Conservation (phyloP, 2,113 vertebrate genomes). For the Suncus etruscus region DNA sequence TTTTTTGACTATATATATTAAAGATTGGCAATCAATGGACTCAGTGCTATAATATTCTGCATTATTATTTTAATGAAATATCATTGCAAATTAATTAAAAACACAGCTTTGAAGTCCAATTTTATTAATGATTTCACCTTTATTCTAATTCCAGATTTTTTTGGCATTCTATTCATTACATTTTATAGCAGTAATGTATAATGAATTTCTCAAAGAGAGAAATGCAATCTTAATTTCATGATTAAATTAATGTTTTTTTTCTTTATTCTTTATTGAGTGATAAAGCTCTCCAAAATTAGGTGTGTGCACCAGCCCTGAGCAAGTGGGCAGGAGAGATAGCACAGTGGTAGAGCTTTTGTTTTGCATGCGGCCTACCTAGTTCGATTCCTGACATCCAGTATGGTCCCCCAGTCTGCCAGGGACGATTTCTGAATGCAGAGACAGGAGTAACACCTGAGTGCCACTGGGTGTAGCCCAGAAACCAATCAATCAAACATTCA, state of each 20-base stretch:
- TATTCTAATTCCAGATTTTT: conserved; percentile 2
- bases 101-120: background rate
- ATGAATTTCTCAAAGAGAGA: background rate
- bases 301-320: no score
- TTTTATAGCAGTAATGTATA: background rate
- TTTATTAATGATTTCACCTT: background rate
- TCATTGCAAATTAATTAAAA: conserved; percentile 4
- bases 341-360: no score
- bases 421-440: no score
- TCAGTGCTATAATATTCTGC: background rate
- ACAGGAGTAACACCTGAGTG: no score
- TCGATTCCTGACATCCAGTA: no score
- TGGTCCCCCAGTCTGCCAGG: no score
- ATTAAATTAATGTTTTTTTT: background rate
- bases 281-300: no score
- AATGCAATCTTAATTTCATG: conserved; percentile 32
- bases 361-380: no score
- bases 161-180: background rate
- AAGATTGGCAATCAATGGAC: background rate
- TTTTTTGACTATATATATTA: background rate
- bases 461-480: no score
- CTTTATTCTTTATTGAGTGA: no score
- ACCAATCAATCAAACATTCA: no score
- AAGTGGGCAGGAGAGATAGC: no score
- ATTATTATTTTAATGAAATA: background rate